A percentile compares a stretch with the other conserved stretches of the same genome.
Conservation (phyloP, 2,113 vertebrate genomes). For the Emydocephalus ijimae region DNA sequence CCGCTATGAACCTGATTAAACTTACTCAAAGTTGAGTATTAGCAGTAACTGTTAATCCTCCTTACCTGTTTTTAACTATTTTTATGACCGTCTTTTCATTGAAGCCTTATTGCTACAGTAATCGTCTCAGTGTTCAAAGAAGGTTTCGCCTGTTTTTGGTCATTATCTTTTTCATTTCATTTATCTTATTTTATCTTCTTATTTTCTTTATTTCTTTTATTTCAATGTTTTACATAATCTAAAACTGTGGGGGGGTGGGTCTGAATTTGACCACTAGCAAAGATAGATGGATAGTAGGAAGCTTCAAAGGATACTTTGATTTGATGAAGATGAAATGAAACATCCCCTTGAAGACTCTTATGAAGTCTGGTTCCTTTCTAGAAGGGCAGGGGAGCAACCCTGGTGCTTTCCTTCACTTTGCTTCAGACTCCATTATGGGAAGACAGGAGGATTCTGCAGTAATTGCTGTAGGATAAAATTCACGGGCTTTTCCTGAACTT, state of each 20-base stretch:
- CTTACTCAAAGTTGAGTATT: not conserved
- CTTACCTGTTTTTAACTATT: too few species aligned
- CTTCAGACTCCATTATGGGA: not conserved
- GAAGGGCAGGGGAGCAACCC: not conserved
- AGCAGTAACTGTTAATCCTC: not conserved
- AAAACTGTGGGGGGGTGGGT: not conserved
- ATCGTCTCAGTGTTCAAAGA: not conserved
- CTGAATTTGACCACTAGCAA: not conserved
- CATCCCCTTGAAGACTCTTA: not conserved
- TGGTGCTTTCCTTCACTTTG: not conserved
- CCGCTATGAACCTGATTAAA: not conserved
- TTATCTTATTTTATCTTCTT: not conserved
- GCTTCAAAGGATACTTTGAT: not conserved
- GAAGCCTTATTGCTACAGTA: not conserved
- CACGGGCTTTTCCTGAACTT: not conserved
- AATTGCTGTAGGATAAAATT: not conserved
- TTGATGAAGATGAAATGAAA: not conserved
- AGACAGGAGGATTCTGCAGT: not conserved
- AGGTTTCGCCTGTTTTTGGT: not conserved
- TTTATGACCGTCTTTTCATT: not conserved
- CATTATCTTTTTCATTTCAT: not conserved
- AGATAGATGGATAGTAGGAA: not conserved
- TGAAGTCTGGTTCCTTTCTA: not conserved
- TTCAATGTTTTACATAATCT: not conserved
- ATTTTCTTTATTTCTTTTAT: not conserved